These are phyloP conservation scores for Frieseomelitta varia DNA, from an alignment of 1,140 invertebrate species.

Conservation along the genomic window DNA sequence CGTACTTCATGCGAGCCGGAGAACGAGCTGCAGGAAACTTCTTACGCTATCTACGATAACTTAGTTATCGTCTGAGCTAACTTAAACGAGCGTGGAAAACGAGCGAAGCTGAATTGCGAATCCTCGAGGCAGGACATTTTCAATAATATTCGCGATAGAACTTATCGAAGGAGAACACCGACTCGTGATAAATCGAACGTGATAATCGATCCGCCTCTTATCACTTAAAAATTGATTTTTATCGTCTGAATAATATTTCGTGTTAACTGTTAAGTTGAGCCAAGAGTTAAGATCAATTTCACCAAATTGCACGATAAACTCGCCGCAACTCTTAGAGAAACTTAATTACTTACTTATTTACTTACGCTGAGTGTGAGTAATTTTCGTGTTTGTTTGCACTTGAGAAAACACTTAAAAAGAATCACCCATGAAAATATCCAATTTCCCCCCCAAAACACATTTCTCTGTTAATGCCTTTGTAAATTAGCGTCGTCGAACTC, in stretches of 20 bases:
- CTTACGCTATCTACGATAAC: constrained; percentile 14
- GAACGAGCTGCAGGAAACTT: background rate
- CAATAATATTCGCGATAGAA: background rate
- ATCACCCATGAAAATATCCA: too few species aligned
- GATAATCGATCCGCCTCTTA: background rate
- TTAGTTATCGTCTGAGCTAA: background rate
- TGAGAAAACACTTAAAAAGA: background rate
- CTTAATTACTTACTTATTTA: too few species aligned
- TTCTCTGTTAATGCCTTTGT: background rate
- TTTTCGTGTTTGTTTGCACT: too few species aligned
- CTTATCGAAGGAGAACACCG: background rate
- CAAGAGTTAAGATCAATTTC: too few species aligned
- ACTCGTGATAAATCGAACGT: background rate
- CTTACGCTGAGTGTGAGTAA: too few species aligned
- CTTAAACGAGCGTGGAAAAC: background rate
- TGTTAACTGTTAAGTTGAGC: too few species aligned
- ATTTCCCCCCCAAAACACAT: too few species aligned
- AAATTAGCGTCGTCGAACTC: background rate
- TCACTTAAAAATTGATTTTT: too few species aligned
- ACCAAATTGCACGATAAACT: too few species aligned
- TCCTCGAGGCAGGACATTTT: background rate
- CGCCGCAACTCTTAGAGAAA: too few species aligned
- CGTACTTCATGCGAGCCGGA: constrained; percentile 7
- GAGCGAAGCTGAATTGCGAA: background rate
- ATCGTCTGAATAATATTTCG: too few species aligned